A percentile compares a stretch with the other conserved stretches of the same genome.
These are phyloP conservation scores for Uropetala carovei DNA, from an alignment of 2,888 invertebrate species.

Conservation along the genomic window DNA sequence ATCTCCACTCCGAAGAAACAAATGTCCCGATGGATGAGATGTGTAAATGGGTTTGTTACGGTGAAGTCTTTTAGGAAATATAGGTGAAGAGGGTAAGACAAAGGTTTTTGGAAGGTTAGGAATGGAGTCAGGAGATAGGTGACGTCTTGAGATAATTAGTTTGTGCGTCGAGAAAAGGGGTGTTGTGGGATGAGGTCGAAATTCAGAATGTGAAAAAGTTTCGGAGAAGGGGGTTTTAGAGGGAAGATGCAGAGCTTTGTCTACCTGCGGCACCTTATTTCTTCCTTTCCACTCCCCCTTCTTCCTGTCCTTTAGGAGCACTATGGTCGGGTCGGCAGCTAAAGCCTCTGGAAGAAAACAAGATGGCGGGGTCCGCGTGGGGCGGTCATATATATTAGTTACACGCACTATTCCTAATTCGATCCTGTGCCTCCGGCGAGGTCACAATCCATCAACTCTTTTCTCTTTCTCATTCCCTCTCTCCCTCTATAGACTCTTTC, in stretches of 20 bases:
- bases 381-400: neutral
- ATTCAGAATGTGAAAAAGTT: slow-evolving; percentile 27
- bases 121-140: neutral
- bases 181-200: neutral
- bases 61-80: slow-evolving; percentile 42
- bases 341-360: neutral
- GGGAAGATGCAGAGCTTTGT: neutral
- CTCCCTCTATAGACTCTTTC: neutral
- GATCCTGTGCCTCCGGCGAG: slow-evolving; percentile 34
- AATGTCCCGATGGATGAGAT: slow-evolving; percentile 34
- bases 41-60: slow-evolving; percentile 53
- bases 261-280: neutral
- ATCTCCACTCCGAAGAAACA: neutral
- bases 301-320: neutral
- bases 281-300: neutral
- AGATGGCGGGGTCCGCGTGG: neutral
- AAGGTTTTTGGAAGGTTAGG: neutral
- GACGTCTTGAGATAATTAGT: slow-evolving; percentile 50
- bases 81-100: slow-evolving; percentile 3
- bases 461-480: neutral
- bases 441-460: slow-evolving; percentile 25
- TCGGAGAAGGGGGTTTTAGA: neutral
- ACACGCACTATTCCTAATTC: slow-evolving; percentile 51
- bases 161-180: slow-evolving; percentile 11
- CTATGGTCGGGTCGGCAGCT: neutral